Conservation (phyloP, 2,113 vertebrate species). For the Peromyscus leucopus region DNA sequence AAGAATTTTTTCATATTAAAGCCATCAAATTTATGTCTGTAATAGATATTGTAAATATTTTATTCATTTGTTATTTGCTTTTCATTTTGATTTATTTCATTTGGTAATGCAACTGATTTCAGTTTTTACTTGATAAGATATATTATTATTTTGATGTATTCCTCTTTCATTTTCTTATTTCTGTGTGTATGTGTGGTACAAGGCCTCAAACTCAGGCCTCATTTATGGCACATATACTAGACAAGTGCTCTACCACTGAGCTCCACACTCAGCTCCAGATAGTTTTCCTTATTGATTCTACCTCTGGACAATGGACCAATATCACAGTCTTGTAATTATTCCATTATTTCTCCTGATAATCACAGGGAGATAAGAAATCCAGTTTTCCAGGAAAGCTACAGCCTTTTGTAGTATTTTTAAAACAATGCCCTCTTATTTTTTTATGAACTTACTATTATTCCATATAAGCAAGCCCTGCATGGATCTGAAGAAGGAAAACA, state of each 20-base stretch:
- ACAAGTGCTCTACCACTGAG: not conserved
- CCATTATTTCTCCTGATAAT: constrained; percentile 48
- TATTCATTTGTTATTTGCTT: constrained; percentile 64
- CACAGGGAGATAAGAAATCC: not conserved
- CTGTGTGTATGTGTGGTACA: not conserved
- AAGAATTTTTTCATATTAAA: constrained; percentile 53
- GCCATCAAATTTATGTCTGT: constrained; percentile 29
- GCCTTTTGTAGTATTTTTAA: constrained; percentile 31
- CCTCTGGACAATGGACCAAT: constrained; percentile 8
- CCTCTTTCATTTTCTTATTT: not conserved
- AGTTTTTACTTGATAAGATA: constrained; percentile 34
- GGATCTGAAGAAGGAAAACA: not conserved
- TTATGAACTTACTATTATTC: constrained; percentile 51
- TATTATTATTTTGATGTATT: constrained; percentile 49
- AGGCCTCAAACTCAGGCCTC: not conserved
- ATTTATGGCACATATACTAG: not conserved
- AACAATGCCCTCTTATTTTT: not conserved
- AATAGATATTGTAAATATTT: constrained; percentile 64
- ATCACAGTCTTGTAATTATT: constrained; percentile 41
- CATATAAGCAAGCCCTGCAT: not conserved
- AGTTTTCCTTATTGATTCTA: constrained; percentile 1
- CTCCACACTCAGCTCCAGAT: not conserved
- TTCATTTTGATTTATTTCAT: constrained; percentile 68
- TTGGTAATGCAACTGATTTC: not conserved
- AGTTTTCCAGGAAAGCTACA: constrained; percentile 37